A percentile compares a stretch with the other conserved stretches of the same genome.
phyloP scores from a whole-genome alignment of 2,113 vertebrate genomes.

The Gallinago jamesoni region DNA sequence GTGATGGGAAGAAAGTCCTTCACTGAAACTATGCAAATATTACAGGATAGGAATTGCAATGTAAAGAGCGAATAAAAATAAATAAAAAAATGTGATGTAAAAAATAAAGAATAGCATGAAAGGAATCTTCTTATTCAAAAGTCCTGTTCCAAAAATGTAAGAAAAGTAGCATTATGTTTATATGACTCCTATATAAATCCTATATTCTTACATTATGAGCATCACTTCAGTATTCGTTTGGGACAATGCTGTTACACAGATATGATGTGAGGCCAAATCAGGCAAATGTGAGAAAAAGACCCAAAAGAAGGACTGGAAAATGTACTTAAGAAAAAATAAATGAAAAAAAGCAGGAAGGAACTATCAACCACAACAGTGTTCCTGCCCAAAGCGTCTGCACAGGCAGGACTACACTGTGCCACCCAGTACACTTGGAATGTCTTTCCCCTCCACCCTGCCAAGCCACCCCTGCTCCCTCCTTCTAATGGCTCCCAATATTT shows the following conservation, averaged over 20 bases:
- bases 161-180: neutral
- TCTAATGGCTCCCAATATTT: neutral
- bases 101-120: neutral
- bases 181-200: neutral
- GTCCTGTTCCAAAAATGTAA: neutral
- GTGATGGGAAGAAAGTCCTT: neutral
- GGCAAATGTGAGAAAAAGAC: neutral
- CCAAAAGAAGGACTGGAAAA: slow-evolving; percentile 7
- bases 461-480: neutral
- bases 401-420: neutral
- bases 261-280: neutral
- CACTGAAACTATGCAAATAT: neutral
- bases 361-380: neutral
- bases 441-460: neutral
- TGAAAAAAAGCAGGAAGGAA: neutral
- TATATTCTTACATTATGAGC: neutral
- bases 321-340: neutral
- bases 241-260: neutral
- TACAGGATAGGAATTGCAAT: neutral
- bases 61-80: neutral
- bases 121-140: neutral
- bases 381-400: neutral
- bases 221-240: neutral
- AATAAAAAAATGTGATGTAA: neutral
- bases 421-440: neutral